Base-by-base conservation (phyloP, 2,113 vertebrate species). In the Perccottus glenii region DNA sequence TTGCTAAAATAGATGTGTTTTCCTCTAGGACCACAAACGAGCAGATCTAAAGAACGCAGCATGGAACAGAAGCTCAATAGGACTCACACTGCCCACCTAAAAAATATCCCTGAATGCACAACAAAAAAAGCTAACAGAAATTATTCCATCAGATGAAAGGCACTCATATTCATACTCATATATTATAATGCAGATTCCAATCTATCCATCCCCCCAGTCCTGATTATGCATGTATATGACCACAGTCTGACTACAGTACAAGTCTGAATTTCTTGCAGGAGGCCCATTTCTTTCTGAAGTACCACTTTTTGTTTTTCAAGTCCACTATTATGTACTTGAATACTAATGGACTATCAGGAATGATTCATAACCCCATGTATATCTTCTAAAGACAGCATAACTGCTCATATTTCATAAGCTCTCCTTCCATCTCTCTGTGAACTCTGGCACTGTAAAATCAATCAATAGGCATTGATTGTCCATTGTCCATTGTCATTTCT, bases 391-490 rank as follows among this genome's bases (percentile, higher is more conserved):
- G 75, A 51, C 38, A 59, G 66, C 74, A 27, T 73, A 9, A 44
- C 36, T n/a, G 42, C 53, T 66, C 56, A 57, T 81, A 74, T 70
- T 27, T 57, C 48, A 67, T 78, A 35, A 65, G 77, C 50, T 71
- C 58, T 27, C 12, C 42, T 16, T 75, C 60, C n/a, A 2, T 48
- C 51, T 76, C 58, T 71, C 16, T 33, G 45, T 72, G 72, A 81
- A 81, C 82, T 75, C 72, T 66, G 60, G 62, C 60, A 38, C 62
- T 77, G 47, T 70, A 55, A 84, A 80, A 86, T 82, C 82, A 85
- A 78, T 87, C 85, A 87, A 87, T 81, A 77, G 71, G 42, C 67
- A 83, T 80, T 78, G 76, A 87, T 89, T 82, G 80, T 70, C 60
- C 50, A 33, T 60, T 80, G 82, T 77, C 84, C 79, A 55, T n/a